Percentiles rank a stretch among this genome's conserved stretches.
phyloP scores from a whole-genome alignment of 2,113 vertebrate species.

The Xiphias gladius region DNA sequence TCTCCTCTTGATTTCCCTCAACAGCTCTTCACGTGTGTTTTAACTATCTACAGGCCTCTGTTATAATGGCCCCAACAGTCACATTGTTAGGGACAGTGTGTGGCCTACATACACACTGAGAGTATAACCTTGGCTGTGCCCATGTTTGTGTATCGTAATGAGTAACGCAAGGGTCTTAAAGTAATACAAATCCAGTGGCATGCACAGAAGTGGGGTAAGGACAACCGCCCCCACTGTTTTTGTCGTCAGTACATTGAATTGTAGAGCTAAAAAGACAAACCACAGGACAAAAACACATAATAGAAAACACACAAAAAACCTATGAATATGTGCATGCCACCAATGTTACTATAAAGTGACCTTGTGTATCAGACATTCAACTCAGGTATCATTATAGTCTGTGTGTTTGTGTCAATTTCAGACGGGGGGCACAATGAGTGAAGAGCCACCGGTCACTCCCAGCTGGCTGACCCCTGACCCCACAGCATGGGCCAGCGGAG shows the following conservation, averaged over 20 bases:
- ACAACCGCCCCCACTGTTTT: neutral
- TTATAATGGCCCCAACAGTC: neutral
- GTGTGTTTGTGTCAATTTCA: conserved; percentile 63
- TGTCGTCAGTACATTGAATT: neutral
- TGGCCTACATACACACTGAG: neutral
- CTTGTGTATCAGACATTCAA: neutral
- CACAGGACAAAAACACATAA: neutral
- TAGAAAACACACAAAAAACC: neutral
- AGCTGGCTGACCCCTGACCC: conserved; percentile 91
- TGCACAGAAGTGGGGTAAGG: neutral
- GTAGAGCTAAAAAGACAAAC: neutral
- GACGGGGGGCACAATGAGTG: conserved; percentile 94
- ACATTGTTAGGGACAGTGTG: no score
- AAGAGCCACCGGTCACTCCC: conserved; percentile 90
- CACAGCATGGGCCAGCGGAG: conserved; percentile 84
- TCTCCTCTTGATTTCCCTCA: neutral
- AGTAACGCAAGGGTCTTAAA: conserved; percentile 23
- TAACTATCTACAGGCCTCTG: conserved; percentile 9
- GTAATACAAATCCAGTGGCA: neutral
- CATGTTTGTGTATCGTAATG: conserved; percentile 1
- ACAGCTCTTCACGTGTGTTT: neutral
- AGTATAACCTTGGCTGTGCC: conserved; percentile 7
- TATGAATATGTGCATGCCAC: neutral
- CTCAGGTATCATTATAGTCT: neutral
- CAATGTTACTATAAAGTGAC: neutral